A percentile compares a stretch with the other conserved stretches of the same genome.
These are phyloP conservation scores for Fragum sueziense DNA, from an alignment of 2,888 invertebrate species.

Conservation along the genomic window DNA sequence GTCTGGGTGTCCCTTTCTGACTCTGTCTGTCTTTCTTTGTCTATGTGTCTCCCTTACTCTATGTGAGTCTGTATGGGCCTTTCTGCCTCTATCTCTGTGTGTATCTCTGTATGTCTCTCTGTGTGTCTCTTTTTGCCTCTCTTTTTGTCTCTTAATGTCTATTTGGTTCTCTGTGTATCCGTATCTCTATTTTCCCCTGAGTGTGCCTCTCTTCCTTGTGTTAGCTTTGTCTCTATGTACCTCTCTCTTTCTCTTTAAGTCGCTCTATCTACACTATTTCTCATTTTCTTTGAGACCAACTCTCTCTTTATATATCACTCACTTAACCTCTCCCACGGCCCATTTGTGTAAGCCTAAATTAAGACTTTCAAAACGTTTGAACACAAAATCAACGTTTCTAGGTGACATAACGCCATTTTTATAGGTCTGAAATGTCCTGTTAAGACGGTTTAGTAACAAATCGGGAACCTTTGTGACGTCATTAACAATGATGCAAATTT, in stretches of 20 bases:
- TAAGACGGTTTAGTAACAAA: too few species aligned
- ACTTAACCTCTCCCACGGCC: too few species aligned
- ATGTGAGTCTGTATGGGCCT: not conserved
- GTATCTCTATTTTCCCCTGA: not conserved
- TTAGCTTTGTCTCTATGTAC: not conserved
- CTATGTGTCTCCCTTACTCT: not conserved
- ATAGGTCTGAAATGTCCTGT: too few species aligned
- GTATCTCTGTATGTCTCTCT: not conserved
- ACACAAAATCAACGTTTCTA: too few species aligned
- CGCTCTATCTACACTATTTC: not conserved
- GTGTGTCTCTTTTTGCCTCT: not conserved
- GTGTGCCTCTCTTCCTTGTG: constrained; percentile 4
- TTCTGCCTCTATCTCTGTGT: not conserved
- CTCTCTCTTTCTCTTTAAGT: not conserved
- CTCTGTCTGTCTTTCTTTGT: not conserved
- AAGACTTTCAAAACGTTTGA: too few species aligned
- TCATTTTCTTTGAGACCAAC: not conserved
- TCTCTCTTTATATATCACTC: too few species aligned
- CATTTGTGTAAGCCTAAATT: too few species aligned
- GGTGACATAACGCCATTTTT: too few species aligned
- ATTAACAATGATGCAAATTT: too few species aligned
- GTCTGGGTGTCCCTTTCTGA: not conserved
- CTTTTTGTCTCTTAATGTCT: not conserved
- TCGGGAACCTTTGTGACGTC: too few species aligned
- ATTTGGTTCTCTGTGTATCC: not conserved